Base-by-base conservation (phyloP, 1,140 invertebrate genomes). In the Neoseiulus cucumeris region DNA sequence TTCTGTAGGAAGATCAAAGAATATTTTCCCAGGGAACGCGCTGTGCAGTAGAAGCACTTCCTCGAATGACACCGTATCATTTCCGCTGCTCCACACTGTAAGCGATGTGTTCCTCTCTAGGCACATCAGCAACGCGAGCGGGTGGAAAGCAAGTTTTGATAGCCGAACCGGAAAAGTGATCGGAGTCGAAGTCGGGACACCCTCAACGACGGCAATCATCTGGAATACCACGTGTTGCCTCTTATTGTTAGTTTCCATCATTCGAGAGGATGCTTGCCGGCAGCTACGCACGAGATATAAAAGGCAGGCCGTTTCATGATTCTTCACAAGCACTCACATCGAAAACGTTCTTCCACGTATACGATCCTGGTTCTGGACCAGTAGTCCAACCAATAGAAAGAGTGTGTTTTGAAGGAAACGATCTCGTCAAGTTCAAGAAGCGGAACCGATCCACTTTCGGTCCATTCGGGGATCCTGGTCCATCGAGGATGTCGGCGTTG, bases 311-410 rank as follows among this genome's bases (percentile, higher is more conserved):
- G 42, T 12, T 44, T 12, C n/a, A 44, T 44, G 42, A 47, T 14
- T 47, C 4, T 47, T 6, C 5, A 6, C 28, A 47, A 20, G 5
- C 45, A 22, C 45, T 22, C 5, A 59, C 51, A 12, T 59, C 25
- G 9, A 59, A 9, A 25, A 59, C 22, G 22, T 59, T n/a, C 5
- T 25, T 59, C 51, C 51, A 59, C 1, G 51, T 18, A 33, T 59
- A 59, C 4, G 4, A 12, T 1, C 1, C 25, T 2, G 14, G 2
- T 25, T 12, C 51, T 1, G 33, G 1, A 14, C 33, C 22, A 6
- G 51, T 59, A 1, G 51, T 59, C 51, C 51, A 59, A 1, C 51
- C 51, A 25, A 59, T 59, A 14, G 51, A 59, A 25, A 59, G 51
- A 14, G 33, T 33, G 33, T 59, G 51, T 14, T 33, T 33, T 1